A percentile compares a stretch with the other conserved stretches of the same genome.
phyloP scores from a whole-genome alignment of 2,113 vertebrate genomes.

The Chaetops frenatus region DNA sequence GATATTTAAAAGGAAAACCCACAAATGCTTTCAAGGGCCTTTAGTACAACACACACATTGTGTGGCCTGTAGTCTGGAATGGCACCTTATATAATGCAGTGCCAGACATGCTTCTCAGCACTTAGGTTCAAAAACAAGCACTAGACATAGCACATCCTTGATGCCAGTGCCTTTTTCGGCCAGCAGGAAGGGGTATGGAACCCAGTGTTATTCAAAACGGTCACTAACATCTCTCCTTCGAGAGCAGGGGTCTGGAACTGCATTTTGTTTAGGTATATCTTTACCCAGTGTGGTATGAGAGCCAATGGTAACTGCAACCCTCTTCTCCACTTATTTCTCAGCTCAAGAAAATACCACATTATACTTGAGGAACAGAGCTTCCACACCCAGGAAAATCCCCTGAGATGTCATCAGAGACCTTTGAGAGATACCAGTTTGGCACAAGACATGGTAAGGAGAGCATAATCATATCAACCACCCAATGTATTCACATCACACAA shows the following conservation, averaged over 20 bases:
- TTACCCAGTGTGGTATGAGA: background rate
- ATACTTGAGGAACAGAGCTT: background rate
- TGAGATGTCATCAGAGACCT: background rate
- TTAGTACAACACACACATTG: slow-evolving; percentile 23
- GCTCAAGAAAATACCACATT: background rate
- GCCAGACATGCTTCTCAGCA: slow-evolving; percentile 7
- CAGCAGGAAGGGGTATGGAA: background rate
- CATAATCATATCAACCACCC: background rate
- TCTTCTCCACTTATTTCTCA: background rate
- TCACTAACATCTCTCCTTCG: background rate
- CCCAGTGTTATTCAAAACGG: background rate
- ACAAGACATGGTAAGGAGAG: background rate
- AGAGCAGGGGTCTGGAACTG: background rate
- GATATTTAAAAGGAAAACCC: slow-evolving; percentile 27
- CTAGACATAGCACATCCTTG: background rate
- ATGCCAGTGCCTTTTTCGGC: background rate
- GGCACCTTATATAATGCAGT: background rate
- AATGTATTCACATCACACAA: background rate
- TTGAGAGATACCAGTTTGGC: background rate
- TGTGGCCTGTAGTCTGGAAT: background rate
- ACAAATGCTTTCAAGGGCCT: background rate
- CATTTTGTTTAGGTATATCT: background rate
- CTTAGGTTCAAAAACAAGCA: background rate
- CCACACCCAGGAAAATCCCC: background rate
- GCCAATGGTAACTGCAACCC: background rate